Evolutionary conservation across 2,888 invertebrate genomes (phyloP).

Genomic region (Dysmachus trigonus): DNA sequence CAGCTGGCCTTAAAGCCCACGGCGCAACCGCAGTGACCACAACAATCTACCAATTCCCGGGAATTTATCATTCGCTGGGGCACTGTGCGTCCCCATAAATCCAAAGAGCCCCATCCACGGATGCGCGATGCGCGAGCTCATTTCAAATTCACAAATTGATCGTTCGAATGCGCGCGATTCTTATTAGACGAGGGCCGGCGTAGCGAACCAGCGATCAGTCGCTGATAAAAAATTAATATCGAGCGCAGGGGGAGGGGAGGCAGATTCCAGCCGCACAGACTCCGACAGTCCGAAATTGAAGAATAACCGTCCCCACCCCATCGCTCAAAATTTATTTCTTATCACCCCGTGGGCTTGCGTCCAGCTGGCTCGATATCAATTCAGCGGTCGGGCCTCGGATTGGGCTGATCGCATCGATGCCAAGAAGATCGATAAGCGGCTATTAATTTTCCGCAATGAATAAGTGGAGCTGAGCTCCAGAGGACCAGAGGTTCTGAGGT

Average conservation of each 20-base stretch:
- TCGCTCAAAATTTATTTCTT: slow-evolving; percentile 21
- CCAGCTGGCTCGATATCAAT: background rate
- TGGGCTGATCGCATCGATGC: background rate
- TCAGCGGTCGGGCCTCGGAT: background rate
- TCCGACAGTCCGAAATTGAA: slow-evolving; percentile 7
- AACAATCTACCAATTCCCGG: background rate
- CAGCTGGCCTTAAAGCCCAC: slow-evolving; percentile 1
- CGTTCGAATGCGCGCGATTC: background rate
- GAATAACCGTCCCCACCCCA: slow-evolving; percentile 27
- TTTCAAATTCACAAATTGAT: slow-evolving; percentile 14
- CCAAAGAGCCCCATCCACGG: background rate
- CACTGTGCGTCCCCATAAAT: background rate
- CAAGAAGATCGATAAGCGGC: background rate
- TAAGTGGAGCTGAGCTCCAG: background rate
- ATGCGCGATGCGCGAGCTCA: background rate
- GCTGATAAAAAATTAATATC: background rate
- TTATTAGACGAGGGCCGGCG: background rate
- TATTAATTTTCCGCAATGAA: background rate
- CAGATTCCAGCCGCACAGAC: too few species aligned
- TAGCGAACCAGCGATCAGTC: background rate
- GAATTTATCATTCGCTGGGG: background rate
- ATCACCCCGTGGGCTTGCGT: slow-evolving; percentile 19
- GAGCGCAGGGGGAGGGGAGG: background rate
- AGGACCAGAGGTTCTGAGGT: background rate
- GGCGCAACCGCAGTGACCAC: background rate